Evolutionary conservation across 2,888 invertebrate species (phyloP).

Genomic region (Fabriciana adippe): DNA sequence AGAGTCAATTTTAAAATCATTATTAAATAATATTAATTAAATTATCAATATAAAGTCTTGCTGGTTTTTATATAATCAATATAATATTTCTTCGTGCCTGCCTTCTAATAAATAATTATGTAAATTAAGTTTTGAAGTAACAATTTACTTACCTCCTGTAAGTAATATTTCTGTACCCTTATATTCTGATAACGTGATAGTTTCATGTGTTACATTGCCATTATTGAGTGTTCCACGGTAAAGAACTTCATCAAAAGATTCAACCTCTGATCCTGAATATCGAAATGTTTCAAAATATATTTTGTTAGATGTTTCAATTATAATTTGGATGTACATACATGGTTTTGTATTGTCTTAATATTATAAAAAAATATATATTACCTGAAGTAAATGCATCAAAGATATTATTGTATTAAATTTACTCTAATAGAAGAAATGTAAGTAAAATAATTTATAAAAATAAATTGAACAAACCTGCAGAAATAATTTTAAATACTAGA

Average conservation of each 20-base stretch:
- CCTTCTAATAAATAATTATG: too few species aligned
- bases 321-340: too few species aligned
- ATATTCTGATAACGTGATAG: constrained; percentile 53
- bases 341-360: too few species aligned
- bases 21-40: background rate
- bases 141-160: constrained; percentile 54
- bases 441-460: background rate
- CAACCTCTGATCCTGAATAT: constrained; percentile 17
- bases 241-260: constrained; percentile 56
- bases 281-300: background rate
- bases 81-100: too few species aligned
- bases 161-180: constrained; percentile 50
- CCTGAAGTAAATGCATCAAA: background rate
- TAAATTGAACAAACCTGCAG: constrained; percentile 42
- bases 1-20: background rate
- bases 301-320: too few species aligned
- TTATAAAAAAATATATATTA: too few species aligned
- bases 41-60: too few species aligned
- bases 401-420: background rate
- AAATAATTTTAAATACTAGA: constrained; percentile 47
- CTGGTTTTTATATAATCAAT: too few species aligned
- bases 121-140: too few species aligned
- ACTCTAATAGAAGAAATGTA: constrained; percentile 23
- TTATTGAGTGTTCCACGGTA: constrained; percentile 56
- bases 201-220: constrained; percentile 55